Evolutionary conservation across 1,140 invertebrate genomes (phyloP), one percentile per base, ranked within the genome.

Genomic region (Nasonia longicornis): DNA sequence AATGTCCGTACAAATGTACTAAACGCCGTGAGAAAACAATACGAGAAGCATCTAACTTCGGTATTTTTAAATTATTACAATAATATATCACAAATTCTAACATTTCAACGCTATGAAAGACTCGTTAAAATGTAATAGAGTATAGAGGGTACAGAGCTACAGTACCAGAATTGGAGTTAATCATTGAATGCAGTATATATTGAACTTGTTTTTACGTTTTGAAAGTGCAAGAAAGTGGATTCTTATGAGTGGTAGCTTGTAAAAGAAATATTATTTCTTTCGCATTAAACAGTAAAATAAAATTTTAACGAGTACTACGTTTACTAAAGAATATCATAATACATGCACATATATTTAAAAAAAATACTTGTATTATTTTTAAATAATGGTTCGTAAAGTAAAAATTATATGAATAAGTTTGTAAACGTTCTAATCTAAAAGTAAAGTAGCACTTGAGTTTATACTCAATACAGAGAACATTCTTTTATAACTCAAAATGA

Each of bases 81-180:
- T 71, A 78, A 74, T 73, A 80, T 80, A 73, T 66, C 71, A 80
- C 52, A 74, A 66, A 80, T 73, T 64, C 58, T 79, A 85, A 85
- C 76, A 79, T 83, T 82, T 84, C 82, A 78, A 71, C 78, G 74
- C 78, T 84, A 84, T 82, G 79, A 84, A 84, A 83, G 82, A 79
- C 83, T 82, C 77, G 38, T 58, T 67, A 74, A 71, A 45, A 80
- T 74, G 16, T 74, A 66, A 80, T 73, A 29, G 38, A 12, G 16
- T 66, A 58, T 79, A 22, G 10, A 76, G 22, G 6, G 7, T 73
- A 67, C 26, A 67, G 38, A 69, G 45, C 71, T 74, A 80, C 16
- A 80, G 58, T 70, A 76, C 58, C 75, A 70, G 52, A 75, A 71
- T 66, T 26, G 12, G 26, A 67, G 29, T 67, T 58, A n/a, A n/a